A percentile compares a stretch with the other conserved stretches of the same genome.
Evolutionary conservation across 64 coral and sea anemone species (phyloP).

Genomic region (Astreopora myriophthalma): DNA sequence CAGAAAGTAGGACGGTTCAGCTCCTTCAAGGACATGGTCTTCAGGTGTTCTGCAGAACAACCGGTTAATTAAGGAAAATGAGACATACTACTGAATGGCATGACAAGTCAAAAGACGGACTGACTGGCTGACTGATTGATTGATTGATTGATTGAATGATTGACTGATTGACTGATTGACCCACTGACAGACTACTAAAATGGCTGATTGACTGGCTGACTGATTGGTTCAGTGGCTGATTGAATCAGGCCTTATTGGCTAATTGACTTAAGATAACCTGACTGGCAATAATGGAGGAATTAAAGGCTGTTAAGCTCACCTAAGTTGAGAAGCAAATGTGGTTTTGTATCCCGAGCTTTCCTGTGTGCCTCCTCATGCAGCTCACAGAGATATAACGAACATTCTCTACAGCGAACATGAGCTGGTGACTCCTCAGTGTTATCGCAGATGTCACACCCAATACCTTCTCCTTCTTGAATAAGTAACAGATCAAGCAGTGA

Average conservation of each 20-base stretch:
- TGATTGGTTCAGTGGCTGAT: background rate
- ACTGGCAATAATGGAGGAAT: background rate
- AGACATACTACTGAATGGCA: background rate
- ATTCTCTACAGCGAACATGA: conserved; percentile 56
- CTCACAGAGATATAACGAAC: conserved; percentile 69
- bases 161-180: background rate
- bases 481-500: conserved; percentile 61
- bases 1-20: conserved; percentile 59
- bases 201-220: background rate
- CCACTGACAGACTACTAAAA: no score
- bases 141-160: background rate
- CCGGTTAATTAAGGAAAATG: background rate
- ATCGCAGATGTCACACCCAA: conserved; percentile 73
- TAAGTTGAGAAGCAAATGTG: conserved; percentile 36
- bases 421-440: conserved; percentile 13
- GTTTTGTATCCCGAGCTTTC: conserved; percentile 46
- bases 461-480: conserved; percentile 32
- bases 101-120: background rate
- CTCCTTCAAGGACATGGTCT: conserved; percentile 64
- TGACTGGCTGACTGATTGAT: background rate
- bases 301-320: background rate
- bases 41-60: conserved; percentile 34
- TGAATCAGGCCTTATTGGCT: background rate
- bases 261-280: background rate
- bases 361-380: conserved; percentile 69